Percentiles rank a stretch among this genome's conserved stretches.
These are phyloP conservation scores for Coptodon rendalli DNA, from an alignment of 2,113 vertebrate genomes.

Conservation along the genomic window DNA sequence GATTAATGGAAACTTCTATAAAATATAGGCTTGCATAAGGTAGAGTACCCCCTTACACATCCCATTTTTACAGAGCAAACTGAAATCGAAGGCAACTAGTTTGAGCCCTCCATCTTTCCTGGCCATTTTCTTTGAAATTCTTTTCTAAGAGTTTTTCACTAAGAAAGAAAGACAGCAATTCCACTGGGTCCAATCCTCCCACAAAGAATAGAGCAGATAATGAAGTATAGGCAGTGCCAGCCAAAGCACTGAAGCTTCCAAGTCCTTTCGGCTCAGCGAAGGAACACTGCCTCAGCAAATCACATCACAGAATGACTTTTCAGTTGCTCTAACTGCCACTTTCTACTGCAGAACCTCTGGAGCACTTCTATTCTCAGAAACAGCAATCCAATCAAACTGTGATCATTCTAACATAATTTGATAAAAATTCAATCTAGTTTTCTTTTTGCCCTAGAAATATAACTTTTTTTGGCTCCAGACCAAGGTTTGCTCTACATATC, in stretches of 20 bases:
- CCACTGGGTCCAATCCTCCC: slow-evolving; percentile 61
- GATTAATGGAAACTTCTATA: slow-evolving; percentile 43
- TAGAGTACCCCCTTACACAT: slow-evolving; percentile 23
- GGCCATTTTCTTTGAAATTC: slow-evolving; percentile 50
- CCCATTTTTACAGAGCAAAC: slow-evolving; percentile 25
- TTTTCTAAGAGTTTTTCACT: slow-evolving; percentile 39
- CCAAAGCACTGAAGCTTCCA: slow-evolving; percentile 49
- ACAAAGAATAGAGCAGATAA: slow-evolving; percentile 63
- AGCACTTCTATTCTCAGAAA: slow-evolving; percentile 44
- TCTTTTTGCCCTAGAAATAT: slow-evolving; percentile 14
- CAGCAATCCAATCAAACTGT: slow-evolving; percentile 47
- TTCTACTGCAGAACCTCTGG: slow-evolving; percentile 38
- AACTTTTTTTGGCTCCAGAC: background rate
- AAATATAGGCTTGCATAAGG: slow-evolving; percentile 48
- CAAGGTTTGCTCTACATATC: background rate
- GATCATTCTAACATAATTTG: slow-evolving; percentile 45
- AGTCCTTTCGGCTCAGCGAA: slow-evolving; percentile 38
- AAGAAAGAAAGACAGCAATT: slow-evolving; percentile 63
- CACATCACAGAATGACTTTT: slow-evolving; percentile 60
- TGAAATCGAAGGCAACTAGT: slow-evolving; percentile 36
- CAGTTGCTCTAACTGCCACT: slow-evolving; percentile 44
- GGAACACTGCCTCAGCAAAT: slow-evolving; percentile 66
- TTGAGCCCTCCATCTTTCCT: slow-evolving; percentile 29
- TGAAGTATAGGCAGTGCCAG: slow-evolving; percentile 58
- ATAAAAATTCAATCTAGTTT: slow-evolving; percentile 54